These are phyloP conservation scores for Aleiodes testaceus DNA, from an alignment of 2,888 invertebrate genomes.

Conservation along the genomic window DNA sequence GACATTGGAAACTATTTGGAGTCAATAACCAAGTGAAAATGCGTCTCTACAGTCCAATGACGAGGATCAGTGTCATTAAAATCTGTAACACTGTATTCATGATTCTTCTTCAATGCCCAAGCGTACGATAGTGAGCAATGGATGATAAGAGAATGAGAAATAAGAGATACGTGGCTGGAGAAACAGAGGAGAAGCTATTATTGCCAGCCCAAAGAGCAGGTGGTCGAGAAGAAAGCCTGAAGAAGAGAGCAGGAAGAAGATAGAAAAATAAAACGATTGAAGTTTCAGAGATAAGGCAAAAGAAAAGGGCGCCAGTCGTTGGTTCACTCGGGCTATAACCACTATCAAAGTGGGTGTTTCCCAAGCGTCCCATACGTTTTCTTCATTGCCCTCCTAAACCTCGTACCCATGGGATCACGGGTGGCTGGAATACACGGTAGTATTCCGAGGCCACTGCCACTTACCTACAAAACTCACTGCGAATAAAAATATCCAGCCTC, in stretches of 20 bases:
- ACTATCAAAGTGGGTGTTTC: constrained; percentile 64
- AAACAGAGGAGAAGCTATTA: not conserved
- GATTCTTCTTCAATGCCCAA: not conserved
- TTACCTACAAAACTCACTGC: not conserved
- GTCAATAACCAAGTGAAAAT: constrained; percentile 29
- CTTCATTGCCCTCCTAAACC: constrained; percentile 59
- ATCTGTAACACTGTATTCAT: no score
- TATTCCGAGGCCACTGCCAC: not conserved
- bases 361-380: constrained; percentile 63
- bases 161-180: not conserved
- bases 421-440: not conserved
- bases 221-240: constrained; percentile 23
- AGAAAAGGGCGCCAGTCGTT: not conserved
- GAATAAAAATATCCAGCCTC: not conserved
- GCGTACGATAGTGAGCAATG: constrained; percentile 3
- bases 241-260: not conserved
- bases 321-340: constrained; percentile 51
- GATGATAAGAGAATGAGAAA: constrained; percentile 3
- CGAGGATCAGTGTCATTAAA: no score
- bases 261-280: not conserved
- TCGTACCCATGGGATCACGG: constrained; percentile 55
- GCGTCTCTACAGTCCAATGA: not conserved
- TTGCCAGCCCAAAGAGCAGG: constrained; percentile 9
- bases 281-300: constrained; percentile 3
- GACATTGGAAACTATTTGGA: constrained; percentile 40